Evolutionary conservation across 2,797 vertebrate genomes (phyloP).

Genomic region (Spondyliosoma cantharus): DNA sequence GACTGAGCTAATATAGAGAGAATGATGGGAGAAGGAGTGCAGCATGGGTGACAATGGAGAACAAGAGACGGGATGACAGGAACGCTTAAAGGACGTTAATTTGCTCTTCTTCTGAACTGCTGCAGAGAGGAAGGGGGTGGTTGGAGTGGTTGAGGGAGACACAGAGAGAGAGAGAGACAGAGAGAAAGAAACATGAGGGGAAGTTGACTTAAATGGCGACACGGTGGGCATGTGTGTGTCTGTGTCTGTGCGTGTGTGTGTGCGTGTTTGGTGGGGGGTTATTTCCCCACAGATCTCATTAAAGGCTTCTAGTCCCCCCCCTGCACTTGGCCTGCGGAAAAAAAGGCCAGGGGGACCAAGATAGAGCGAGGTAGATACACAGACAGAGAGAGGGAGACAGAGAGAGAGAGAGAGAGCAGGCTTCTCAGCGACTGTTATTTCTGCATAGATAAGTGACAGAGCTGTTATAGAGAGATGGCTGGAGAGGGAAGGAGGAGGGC

Average conservation of each 20-base stretch:
- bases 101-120: conserved; percentile 31
- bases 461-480: conserved; percentile 44
- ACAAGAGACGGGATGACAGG: conserved; percentile 15
- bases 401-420: conserved; percentile 12
- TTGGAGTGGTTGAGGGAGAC: conserved; percentile 25
- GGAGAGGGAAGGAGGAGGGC: conserved; percentile 39
- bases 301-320: conserved; percentile 73
- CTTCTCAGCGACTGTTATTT: conserved; percentile 43
- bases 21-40: conserved; percentile 2
- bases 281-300: conserved; percentile 83
- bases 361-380: conserved; percentile 21
- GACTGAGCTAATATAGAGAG: conserved; percentile 34
- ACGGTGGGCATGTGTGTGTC: conserved; percentile 12
- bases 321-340: conserved; percentile 67
- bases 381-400: conserved; percentile 3
- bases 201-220: conserved; percentile 50
- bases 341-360: conserved; percentile 63
- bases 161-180: neutral
- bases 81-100: conserved; percentile 35
- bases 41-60: conserved; percentile 15
- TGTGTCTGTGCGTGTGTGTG: conserved; percentile 1
- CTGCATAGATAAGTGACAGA: conserved; percentile 60
- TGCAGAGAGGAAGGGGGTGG: conserved; percentile 14
- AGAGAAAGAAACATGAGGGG: conserved; percentile 9
- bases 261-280: conserved; percentile 34